Percentiles rank a stretch among this genome's conserved stretches.
phyloP scores from a whole-genome alignment of 2,888 invertebrate genomes.

The Odontothrips loti region DNA sequence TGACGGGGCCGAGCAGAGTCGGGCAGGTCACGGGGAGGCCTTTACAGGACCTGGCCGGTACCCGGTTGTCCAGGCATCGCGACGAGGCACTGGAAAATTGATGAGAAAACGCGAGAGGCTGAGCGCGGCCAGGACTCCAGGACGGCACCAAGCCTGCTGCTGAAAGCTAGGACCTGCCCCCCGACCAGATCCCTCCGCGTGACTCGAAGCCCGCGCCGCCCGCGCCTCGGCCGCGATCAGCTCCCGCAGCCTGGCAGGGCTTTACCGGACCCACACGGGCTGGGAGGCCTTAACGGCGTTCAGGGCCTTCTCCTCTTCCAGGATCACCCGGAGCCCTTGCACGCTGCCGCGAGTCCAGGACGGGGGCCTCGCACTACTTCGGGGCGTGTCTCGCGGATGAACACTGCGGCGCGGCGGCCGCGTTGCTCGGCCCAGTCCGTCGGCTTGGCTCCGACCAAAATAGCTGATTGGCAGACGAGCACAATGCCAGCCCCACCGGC shows the following conservation, averaged over 20 bases:
- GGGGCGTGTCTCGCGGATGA: slow-evolving; percentile 32
- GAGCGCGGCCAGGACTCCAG: not conserved
- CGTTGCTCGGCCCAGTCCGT: slow-evolving; percentile 28
- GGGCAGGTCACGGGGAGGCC: not conserved
- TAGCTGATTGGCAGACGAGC: slow-evolving; percentile 35
- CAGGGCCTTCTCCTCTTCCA: not conserved
- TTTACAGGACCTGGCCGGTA: not conserved
- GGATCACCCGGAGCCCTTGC: not conserved
- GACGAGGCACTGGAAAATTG: not conserved
- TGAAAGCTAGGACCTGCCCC: too few relatives aligned
- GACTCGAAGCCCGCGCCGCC: not conserved
- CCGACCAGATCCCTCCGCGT: not conserved
- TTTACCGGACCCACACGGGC: not conserved
- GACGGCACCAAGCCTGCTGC: too few relatives aligned
- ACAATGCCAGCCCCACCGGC: slow-evolving; percentile 33
- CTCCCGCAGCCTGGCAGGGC: not conserved
- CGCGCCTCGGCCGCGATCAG: not conserved
- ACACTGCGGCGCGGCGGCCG: slow-evolving; percentile 28
- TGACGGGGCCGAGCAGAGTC: not conserved
- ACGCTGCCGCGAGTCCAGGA: not conserved
- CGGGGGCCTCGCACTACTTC: slow-evolving; percentile 33
- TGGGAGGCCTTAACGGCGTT: not conserved
- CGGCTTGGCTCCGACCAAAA: slow-evolving; percentile 30
- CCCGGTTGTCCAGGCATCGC: not conserved
- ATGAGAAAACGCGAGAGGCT: not conserved